Evolutionary conservation across 2,888 invertebrate species (phyloP).

Genomic region (Abrostola tripartita): DNA sequence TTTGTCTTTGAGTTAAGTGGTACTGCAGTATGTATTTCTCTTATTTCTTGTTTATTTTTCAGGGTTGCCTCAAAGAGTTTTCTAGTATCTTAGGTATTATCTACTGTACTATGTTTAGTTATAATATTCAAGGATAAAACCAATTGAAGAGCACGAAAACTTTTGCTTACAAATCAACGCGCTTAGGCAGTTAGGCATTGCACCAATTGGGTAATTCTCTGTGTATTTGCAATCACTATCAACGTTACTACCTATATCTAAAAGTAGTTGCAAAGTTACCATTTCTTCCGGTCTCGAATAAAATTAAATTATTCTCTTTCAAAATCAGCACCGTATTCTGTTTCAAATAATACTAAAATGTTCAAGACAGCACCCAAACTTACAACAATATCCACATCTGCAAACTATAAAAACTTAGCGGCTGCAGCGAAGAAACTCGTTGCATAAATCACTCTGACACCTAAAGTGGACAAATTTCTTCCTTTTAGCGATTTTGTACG

Average conservation of each 20-base stretch:
- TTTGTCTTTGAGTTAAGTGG: too few species aligned
- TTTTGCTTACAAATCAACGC: too few species aligned
- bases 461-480: slow-evolving; percentile 57
- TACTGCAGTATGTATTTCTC: too few species aligned
- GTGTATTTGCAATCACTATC: too few species aligned
- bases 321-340: slow-evolving; percentile 6
- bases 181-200: too few species aligned
- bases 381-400: slow-evolving; percentile 24
- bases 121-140: too few species aligned
- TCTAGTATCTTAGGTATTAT: too few species aligned
- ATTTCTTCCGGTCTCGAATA: background rate
- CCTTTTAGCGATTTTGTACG: slow-evolving; percentile 43
- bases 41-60: too few species aligned
- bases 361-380: slow-evolving; percentile 17
- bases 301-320: background rate
- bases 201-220: too few species aligned
- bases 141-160: too few species aligned
- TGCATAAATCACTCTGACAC: slow-evolving; percentile 56
- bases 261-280: background rate
- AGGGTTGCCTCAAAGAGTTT: too few species aligned
- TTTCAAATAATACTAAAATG: slow-evolving; percentile 1
- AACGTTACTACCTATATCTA: background rate
- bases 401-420: slow-evolving; percentile 47
- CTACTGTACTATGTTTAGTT: too few species aligned
- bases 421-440: slow-evolving; percentile 43